phyloP scores from a whole-genome alignment of 2,797 vertebrate genomes.

The Crenuchus spilurus region DNA sequence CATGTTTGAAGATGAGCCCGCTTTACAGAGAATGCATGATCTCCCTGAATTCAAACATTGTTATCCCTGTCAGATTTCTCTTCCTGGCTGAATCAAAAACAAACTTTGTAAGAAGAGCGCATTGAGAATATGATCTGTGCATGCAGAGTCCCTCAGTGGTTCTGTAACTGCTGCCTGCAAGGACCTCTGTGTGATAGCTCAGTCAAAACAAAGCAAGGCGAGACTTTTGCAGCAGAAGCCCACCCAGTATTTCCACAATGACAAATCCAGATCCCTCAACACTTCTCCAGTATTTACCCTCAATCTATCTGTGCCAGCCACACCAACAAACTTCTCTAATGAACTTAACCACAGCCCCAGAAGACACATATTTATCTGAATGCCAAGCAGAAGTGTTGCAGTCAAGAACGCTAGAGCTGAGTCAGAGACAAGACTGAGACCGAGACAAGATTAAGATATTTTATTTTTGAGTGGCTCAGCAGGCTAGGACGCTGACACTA shows the following conservation, averaged over 20 bases:
- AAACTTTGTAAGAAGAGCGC: slow-evolving; percentile 43
- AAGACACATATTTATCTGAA: slow-evolving; percentile 53
- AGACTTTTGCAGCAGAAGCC: slow-evolving; percentile 5
- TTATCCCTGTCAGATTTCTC: slow-evolving; percentile 45
- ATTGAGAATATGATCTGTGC: slow-evolving; percentile 48
- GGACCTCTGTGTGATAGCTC: slow-evolving; percentile 48
- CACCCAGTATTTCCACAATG: slow-evolving; percentile 30
- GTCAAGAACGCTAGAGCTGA: too few species aligned
- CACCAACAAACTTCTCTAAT: slow-evolving; percentile 54
- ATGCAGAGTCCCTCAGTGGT: slow-evolving; percentile 37
- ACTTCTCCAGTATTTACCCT: slow-evolving; percentile 52
- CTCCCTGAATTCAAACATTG: slow-evolving; percentile 45
- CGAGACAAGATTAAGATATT: too few species aligned
- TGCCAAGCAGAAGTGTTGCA: slow-evolving; percentile 54
- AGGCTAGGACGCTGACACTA: too few species aligned
- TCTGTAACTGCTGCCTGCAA: slow-evolving; percentile 50
- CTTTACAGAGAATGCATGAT: slow-evolving; percentile 42
- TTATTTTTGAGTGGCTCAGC: too few species aligned
- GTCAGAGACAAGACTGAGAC: too few species aligned
- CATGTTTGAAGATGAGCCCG: slow-evolving; percentile 45
- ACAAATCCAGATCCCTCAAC: slow-evolving; percentile 63
- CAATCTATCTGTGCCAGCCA: slow-evolving; percentile 48
- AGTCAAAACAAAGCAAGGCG: slow-evolving; percentile 47
- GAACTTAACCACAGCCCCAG: slow-evolving; percentile 45
- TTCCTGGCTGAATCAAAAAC: slow-evolving; percentile 43